phyloP scores from a whole-genome alignment of 2,888 invertebrate species.

The Syritta pipiens region DNA sequence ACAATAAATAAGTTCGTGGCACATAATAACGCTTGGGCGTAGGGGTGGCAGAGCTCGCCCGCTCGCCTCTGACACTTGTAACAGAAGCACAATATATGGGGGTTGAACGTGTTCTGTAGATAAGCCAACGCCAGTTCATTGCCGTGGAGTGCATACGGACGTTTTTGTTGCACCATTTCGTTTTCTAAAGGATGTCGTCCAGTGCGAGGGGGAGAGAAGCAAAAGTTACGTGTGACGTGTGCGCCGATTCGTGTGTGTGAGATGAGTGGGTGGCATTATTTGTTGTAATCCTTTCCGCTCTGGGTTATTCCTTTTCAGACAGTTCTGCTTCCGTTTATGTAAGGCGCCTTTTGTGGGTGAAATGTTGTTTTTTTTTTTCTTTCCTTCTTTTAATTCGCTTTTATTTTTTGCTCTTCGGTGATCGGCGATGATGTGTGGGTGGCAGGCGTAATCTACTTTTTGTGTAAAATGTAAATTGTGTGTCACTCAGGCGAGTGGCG shows the following conservation, averaged over 20 bases:
- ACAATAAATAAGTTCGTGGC: conserved; percentile 26
- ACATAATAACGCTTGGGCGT: background rate
- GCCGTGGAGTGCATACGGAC: conserved; percentile 45
- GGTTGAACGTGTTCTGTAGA: conserved; percentile 36
- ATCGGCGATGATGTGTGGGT: background rate
- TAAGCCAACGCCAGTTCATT: conserved; percentile 53
- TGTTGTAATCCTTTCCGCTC: conserved; percentile 22
- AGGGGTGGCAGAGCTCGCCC: conserved; percentile 34
- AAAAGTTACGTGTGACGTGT: conserved; percentile 31
- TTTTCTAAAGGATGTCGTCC: conserved; percentile 42
- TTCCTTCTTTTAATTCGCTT: too few species aligned
- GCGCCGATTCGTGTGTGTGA: conserved; percentile 20
- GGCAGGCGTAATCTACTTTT: conserved; percentile 29
- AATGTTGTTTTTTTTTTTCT: conserved; percentile 7
- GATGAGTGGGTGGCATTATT: conserved; percentile 11
- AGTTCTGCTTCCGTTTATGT: conserved; percentile 32
- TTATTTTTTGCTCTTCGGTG: too few species aligned
- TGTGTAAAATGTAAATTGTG: conserved; percentile 4
- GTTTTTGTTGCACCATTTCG: conserved; percentile 55
- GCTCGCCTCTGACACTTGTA: conserved; percentile 65
- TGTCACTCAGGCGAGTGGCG: conserved; percentile 30
- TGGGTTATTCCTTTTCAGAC: conserved; percentile 29
- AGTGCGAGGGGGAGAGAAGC: conserved; percentile 11
- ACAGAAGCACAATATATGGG: conserved; percentile 43
- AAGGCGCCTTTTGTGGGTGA: conserved; percentile 25